Evolutionary conservation across 1,140 invertebrate genomes (phyloP).

Genomic region (Coptotermes formosanus): DNA sequence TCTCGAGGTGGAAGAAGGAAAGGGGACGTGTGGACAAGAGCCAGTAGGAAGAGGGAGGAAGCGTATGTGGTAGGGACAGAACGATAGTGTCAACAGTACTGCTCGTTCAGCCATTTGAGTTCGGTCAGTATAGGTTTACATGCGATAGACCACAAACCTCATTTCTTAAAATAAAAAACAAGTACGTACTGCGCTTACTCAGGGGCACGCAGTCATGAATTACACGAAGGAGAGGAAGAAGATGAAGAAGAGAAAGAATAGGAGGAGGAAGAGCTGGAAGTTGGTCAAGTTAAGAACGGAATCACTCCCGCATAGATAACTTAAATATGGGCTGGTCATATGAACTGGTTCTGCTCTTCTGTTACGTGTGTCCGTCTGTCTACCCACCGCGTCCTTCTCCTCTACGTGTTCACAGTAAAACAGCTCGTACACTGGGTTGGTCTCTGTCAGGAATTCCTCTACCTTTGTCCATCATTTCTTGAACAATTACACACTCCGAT

Average conservation of each 20-base stretch:
- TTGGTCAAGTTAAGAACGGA: neutral
- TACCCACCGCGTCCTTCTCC: neutral
- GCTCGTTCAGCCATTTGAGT: neutral
- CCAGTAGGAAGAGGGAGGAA: neutral
- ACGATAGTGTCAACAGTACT: neutral
- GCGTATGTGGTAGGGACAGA: neutral
- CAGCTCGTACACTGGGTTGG: neutral
- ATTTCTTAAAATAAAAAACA: neutral
- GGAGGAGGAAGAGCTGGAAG: neutral
- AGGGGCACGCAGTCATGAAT: neutral
- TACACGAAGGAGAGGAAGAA: neutral
- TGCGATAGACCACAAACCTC: neutral
- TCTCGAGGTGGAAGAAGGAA: neutral
- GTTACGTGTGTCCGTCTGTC: neutral
- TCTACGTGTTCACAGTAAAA: neutral
- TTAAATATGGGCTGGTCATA: conserved; percentile 26
- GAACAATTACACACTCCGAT: neutral
- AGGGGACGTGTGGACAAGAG: neutral
- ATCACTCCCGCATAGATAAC: too few species aligned
- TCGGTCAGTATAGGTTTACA: neutral
- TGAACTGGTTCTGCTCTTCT: neutral
- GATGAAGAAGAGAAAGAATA: too few species aligned
- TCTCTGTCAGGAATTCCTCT: neutral
- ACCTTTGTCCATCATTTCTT: neutral
- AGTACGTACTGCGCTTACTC: neutral